Evolutionary conservation across 2,113 vertebrate genomes (phyloP), one percentile per base, ranked within the genome.

Genomic region (Poecilia latipinna): DNA sequence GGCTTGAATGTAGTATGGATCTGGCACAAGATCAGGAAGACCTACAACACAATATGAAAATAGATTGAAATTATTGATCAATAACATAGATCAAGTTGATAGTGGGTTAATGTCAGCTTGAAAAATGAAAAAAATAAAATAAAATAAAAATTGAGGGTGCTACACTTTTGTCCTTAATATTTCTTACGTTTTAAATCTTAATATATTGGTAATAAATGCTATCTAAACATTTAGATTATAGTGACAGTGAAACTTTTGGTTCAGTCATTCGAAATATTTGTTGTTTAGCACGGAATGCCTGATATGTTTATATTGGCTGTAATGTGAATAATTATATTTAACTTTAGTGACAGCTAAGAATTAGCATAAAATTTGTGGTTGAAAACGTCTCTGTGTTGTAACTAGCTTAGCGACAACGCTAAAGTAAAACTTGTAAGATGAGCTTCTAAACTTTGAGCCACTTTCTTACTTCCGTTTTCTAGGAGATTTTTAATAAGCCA

Each of bases 1-100:
- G 33, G 97, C 95, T 89, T 99, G 98, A 77, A 99, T 97, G 91
- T 97, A 99, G 92, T 99, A 98, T 0, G 98, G 96, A 86, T 99
- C 98, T 51, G 97, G 96, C 54, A 99, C 96, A 74, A 99, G 95
- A 93, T 99, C 98, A 77, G 98, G 98, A 26, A 99, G 96, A 94
- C 97, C 98, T 99, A 61, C 63, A 77, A 60, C 22, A 1, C 10
- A 29, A 62, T 44, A 75, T 44, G 60, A 22, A 73, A 35, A 72
- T 31, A 61, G 1, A 70, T 29, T 22, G 2, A 37, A 62, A 63
- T 62, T 4, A 65, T 54, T 24, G 54, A 5, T 15, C 67, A 68
- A n/a, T 54, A 44, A 19, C 35, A 54, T 19, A 57, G 37, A 26
- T 31, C 8, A 51, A 54, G 32, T 6, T 11, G 7, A n/a, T 67